phyloP scores from a whole-genome alignment of 2,888 invertebrate genomes.

The Chesias legatella region DNA sequence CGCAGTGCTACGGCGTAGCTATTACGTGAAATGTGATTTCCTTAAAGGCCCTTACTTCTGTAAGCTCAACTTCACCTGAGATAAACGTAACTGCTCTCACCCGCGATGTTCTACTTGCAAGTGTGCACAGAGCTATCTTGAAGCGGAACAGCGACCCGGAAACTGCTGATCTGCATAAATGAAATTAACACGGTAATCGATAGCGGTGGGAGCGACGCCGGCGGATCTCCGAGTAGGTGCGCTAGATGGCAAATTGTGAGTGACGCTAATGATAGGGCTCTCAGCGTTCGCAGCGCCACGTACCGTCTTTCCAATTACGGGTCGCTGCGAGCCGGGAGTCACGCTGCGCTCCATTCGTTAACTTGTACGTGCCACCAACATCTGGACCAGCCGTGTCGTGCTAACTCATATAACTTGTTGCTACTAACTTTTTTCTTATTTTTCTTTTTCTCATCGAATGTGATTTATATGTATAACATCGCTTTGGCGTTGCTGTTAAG shows the following conservation, averaged over 20 bases:
- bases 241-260: conserved; percentile 62
- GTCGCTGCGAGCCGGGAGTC: conserved; percentile 48
- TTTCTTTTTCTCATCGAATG: conserved; percentile 25
- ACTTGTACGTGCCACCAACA: conserved; percentile 66
- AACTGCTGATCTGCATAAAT: conserved; percentile 32
- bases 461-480: background rate
- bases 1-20: conserved; percentile 15
- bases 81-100: background rate
- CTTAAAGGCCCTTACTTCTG: background rate
- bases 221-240: conserved; percentile 32
- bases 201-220: conserved; percentile 35
- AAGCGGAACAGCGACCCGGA: conserved; percentile 19
- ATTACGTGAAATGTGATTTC: conserved; percentile 5
- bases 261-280: conserved; percentile 76
- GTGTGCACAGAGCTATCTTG: conserved; percentile 11
- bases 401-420: conserved; percentile 57
- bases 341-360: conserved; percentile 72
- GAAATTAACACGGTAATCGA: conserved; percentile 32
- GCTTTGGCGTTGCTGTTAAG: no score
- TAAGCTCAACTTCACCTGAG: conserved; percentile 4
- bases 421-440: conserved; percentile 41
- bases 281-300: conserved; percentile 49
- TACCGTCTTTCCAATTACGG: conserved; percentile 67
- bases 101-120: background rate
- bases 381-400: conserved; percentile 53